phyloP scores from a whole-genome alignment of 2,113 vertebrate species.

The Istiophorus platypterus region DNA sequence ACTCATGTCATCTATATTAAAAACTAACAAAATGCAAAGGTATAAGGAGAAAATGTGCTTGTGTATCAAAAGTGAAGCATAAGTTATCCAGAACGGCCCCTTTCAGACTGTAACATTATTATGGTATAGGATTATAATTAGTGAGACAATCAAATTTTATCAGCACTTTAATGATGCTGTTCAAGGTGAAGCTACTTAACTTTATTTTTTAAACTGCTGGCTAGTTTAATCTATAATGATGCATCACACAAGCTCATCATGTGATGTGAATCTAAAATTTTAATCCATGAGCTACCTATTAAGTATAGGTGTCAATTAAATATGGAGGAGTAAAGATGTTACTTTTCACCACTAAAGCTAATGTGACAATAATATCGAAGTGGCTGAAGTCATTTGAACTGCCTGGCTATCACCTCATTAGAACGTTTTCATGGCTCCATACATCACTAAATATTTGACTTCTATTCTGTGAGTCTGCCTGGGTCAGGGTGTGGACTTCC shows the following conservation, averaged over 20 bases:
- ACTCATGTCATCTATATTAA: background rate
- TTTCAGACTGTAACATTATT: too few species aligned
- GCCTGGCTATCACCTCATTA: background rate
- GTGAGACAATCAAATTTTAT: too few species aligned
- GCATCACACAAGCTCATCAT: too few species aligned
- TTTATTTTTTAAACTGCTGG: too few species aligned
- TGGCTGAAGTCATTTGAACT: background rate
- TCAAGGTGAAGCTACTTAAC: too few species aligned
- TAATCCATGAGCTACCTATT: too few species aligned
- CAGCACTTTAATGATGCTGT: too few species aligned
- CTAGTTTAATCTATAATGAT: too few species aligned
- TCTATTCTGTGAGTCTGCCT: constrained; percentile 13
- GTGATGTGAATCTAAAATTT: too few species aligned
- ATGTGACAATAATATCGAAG: background rate
- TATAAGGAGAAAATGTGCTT: background rate
- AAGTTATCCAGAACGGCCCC: too few species aligned
- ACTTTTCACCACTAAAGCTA: background rate
- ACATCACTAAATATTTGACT: constrained; percentile 3
- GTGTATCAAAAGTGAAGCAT: background rate
- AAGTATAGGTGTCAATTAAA: too few species aligned
- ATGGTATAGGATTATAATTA: too few species aligned
- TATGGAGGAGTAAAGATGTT: background rate
- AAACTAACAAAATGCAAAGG: background rate
- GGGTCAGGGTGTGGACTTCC: constrained; percentile 10
- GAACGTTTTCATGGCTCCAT: background rate